A percentile compares a stretch with the other conserved stretches of the same genome.
These are phyloP conservation scores for Popillia japonica DNA, from an alignment of 1,140 invertebrate genomes.

Conservation along the genomic window DNA sequence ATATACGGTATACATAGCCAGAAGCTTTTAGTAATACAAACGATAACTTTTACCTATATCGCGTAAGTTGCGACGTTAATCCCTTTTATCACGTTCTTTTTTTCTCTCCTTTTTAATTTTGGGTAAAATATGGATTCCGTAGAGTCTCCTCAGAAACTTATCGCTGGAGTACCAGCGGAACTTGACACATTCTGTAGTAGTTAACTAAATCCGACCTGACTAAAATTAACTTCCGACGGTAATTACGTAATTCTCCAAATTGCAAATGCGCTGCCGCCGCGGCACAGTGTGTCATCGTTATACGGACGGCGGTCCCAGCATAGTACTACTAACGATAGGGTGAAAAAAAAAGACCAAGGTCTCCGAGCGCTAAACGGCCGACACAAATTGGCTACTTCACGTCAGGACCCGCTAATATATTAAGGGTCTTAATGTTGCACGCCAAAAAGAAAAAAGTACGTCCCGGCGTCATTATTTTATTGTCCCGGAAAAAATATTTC, in stretches of 20 bases:
- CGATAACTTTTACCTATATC: no score
- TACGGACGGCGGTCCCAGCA: neutral
- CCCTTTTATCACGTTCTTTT: no score
- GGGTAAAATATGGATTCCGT: no score
- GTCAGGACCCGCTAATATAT: neutral
- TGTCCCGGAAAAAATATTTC: neutral
- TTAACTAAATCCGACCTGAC: constrained; percentile 10
- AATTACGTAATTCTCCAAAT: constrained; percentile 11
- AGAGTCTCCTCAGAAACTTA: no score
- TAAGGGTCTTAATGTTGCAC: neutral
- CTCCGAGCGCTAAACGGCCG: constrained; percentile 6
- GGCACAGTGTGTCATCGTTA: neutral
- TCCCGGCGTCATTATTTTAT: neutral
- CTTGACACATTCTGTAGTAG: neutral
- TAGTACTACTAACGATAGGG: no score
- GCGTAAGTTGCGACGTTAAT: no score
- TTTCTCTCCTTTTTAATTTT: no score
- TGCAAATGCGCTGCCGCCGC: neutral
- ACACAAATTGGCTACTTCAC: constrained; percentile 14
- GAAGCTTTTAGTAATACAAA: no score
- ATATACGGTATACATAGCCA: no score
- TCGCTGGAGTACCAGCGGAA: no score
- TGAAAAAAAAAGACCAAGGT: neutral
- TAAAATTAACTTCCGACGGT: neutral
- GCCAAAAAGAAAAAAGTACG: neutral